These are phyloP conservation scores for Amphimedon queenslandica DNA, from an alignment of 37 sponge, comb jelly and placozoan species.

Conservation along the genomic window DNA sequence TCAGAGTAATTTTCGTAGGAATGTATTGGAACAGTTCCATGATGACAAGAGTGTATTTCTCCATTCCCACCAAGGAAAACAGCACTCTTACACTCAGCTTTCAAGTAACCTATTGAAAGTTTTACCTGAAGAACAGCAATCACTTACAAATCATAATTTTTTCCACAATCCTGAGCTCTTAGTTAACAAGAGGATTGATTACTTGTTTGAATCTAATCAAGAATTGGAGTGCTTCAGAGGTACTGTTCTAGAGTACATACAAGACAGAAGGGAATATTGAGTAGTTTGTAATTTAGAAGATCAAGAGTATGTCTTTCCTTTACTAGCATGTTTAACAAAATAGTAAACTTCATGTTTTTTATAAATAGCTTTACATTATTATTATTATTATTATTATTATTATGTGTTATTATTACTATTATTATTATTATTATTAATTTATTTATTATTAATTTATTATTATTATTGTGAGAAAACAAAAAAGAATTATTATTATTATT, in stretches of 20 bases:
- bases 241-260: not conserved
- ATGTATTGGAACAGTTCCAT: constrained; percentile 28
- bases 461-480: too few relatives aligned
- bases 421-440: too few relatives aligned
- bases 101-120: not conserved
- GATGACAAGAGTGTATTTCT: constrained; percentile 20
- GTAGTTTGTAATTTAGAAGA: constrained; percentile 10
- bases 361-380: too few relatives aligned
- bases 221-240: not conserved
- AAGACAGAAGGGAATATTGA: not conserved
- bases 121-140: not conserved
- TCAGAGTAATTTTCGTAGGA: constrained; percentile 29
- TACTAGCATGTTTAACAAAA: not conserved
- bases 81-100: not conserved
- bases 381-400: too few relatives aligned
- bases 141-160: too few relatives aligned
- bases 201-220: constrained; percentile 1
- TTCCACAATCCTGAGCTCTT: constrained; percentile 2
- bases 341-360: constrained; percentile 4
- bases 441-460: too few relatives aligned
- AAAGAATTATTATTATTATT: too few relatives aligned
- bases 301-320: not conserved
- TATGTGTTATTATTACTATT: too few relatives aligned
- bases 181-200: constrained; percentile 6
- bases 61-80: not conserved